Evolutionary conservation across 2,888 invertebrate genomes (phyloP), one percentile per base, ranked within the genome.

Genomic region (Chalcis sispes): DNA sequence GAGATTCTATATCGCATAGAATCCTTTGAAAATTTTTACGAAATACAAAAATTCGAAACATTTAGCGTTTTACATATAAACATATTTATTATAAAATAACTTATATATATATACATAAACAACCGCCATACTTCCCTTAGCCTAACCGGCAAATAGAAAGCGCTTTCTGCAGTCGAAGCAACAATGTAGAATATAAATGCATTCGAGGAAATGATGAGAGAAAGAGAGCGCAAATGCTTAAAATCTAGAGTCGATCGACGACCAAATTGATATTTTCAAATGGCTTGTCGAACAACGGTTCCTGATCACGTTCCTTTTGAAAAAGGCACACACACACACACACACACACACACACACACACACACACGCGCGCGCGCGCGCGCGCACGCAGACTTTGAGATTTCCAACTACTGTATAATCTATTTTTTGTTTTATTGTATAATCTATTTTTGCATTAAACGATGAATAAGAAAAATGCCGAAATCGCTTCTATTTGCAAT

Each of bases 381-480:
- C n/a, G n/a, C n/a, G n/a, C n/a, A n/a, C n/a, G 27, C 54, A 54
- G 20, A 1, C 25, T 59, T 59, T 69, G 42, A 56, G 23, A 18
- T 42, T 61, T 77, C n/a, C 77, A 79, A 81, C 80, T n/a, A 77
- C 69, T 65, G 75, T 81, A 80, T 79, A 82, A 82, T 82, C 79
- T 85, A 85, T 84, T 85, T 85, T 85, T 84, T n/a, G n/a, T n/a
- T n/a, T n/a, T n/a, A 77, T 72, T 65, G 75, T 81, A 80, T 79
- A 82, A 82, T 82, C 79, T 85, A 85, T 84, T 85, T 85, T 85
- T 84, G 78, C 83, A 85, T 77, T 74, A 79, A 77, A 76, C 69
- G 72, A 36, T 50, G 64, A 71, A 77, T 75, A 79, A 77, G 58
- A 65, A 29, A 64, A 73, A 77, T 76, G 80, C 77, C 78, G 76